Base-by-base conservation (phyloP, 2,113 vertebrate genomes). In the Scartelaos histophorus region DNA sequence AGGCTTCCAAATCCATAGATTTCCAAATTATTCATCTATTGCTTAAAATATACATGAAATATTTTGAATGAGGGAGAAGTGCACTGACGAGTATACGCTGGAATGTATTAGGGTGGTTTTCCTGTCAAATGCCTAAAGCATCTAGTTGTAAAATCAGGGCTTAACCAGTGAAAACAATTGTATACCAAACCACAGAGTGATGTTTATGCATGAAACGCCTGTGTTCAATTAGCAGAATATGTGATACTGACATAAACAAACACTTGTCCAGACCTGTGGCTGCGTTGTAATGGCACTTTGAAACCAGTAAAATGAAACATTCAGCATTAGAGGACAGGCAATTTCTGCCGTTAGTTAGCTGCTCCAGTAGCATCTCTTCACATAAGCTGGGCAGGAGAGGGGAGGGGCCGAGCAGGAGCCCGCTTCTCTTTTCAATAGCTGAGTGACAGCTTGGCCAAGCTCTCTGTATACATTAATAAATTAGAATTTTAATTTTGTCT, bases 401-500 rank as follows among this genome's bases (percentile, higher is more conserved):
- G 79, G 86, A 85, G 88, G 90, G 86, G 71, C 58, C 47, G 70
- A 57, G 57, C 76, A 70, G 74, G 70, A 82, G 73, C 92, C 88
- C 92, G 92, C 91, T 93, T 94, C 94, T 95, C 94, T 95, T 95
- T 96, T 95, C 94, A 95, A 95, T 93, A 93, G 86, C 92, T 95
- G 95, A 97, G 94, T 96, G 97, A 96, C 96, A 98, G 95, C 94
- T 94, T 94, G 93, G 95, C 93, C 95, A 87, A 92, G 95, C 91
- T 94, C 94, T 95, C 93, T 92, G 96, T 97, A 98, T 97, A 96
- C 95, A 97, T 97, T 97, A 96, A 98, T 98, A 97, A 96, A 98
- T 97, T 97, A 95, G 95, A 96, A 98, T 98, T 96, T 98, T 96
- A 97, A 97, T 97, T 96, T 93, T 88, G 91, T 93, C 95, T 95